These are phyloP conservation scores for Ceratina japonica DNA, from an alignment of 1,140 invertebrate genomes.

Conservation along the genomic window DNA sequence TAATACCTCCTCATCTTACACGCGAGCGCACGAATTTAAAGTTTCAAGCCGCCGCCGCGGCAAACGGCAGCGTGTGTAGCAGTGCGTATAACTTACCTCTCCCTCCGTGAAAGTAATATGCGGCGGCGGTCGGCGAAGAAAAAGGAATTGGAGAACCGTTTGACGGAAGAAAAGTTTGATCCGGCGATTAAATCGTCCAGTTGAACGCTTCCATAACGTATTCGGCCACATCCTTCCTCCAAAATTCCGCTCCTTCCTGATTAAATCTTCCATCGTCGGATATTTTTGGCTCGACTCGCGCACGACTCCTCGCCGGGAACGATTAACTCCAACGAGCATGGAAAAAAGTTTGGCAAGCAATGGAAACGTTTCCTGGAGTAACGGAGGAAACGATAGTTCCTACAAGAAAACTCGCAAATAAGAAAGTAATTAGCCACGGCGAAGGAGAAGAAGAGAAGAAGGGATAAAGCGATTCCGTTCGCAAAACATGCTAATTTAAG, in stretches of 20 bases:
- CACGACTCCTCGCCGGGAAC: no score
- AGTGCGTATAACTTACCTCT: slow-evolving; percentile 14
- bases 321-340: no score
- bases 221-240: no score
- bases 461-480: no score
- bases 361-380: slow-evolving; percentile 26
- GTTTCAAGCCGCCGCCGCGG: slow-evolving; percentile 10
- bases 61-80: not conserved
- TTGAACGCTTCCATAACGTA: no score
- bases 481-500: no score
- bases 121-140: no score
- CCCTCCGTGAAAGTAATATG: not conserved
- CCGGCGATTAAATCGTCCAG: no score
- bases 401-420: slow-evolving; percentile 35
- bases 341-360: slow-evolving; percentile 20
- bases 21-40: slow-evolving; percentile 31
- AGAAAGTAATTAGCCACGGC: slow-evolving; percentile 32
- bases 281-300: no score
- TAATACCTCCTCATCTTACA: slow-evolving; percentile 39
- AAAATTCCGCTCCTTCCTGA: no score
- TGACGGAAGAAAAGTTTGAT: no score
- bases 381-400: slow-evolving; percentile 14
- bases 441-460: not conserved
- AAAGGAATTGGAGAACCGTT: not conserved
- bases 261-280: no score